Percentiles rank a stretch among this genome's conserved stretches.
Conservation (phyloP, 2,113 vertebrate genomes). For the Chroicocephalus ridibundus region DNA sequence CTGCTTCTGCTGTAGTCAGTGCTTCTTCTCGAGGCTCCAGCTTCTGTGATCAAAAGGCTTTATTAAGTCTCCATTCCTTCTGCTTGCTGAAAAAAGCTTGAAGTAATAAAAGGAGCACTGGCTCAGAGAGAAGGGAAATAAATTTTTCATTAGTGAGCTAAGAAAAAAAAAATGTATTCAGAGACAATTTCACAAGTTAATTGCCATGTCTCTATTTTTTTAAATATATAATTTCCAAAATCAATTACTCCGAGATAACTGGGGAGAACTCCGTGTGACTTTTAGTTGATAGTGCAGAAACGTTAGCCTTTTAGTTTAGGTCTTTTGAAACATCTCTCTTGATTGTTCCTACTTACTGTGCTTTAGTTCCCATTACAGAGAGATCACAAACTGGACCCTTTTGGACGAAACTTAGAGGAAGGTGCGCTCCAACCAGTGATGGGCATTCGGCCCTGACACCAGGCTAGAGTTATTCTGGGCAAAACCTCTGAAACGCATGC, state of each 20-base stretch:
- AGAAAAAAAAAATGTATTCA: background rate
- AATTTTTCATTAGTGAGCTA: background rate
- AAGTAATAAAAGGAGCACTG: background rate
- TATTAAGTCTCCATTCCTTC: background rate
- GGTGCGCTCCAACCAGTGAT: background rate
- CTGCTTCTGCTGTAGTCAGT: background rate
- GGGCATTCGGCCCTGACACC: background rate
- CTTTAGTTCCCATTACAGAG: background rate
- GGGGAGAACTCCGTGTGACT: background rate
- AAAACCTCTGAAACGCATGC: background rate
- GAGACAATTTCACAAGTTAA: background rate
- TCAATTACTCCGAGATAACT: background rate
- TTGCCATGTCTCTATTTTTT: background rate
- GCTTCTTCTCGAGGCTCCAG: background rate
- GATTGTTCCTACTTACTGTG: background rate
- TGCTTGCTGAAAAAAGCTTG: background rate
- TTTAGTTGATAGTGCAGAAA: background rate
- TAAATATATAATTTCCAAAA: background rate
- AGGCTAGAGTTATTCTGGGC: background rate
- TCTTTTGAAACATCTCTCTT: background rate
- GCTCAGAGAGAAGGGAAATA: slow-evolving; percentile 32
- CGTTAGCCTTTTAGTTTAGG: background rate
- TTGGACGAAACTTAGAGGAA: background rate
- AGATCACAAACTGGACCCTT: background rate
- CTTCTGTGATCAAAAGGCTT: background rate